phyloP scores from a whole-genome alignment of 1,140 invertebrate species.

The Meteorus sp. region DNA sequence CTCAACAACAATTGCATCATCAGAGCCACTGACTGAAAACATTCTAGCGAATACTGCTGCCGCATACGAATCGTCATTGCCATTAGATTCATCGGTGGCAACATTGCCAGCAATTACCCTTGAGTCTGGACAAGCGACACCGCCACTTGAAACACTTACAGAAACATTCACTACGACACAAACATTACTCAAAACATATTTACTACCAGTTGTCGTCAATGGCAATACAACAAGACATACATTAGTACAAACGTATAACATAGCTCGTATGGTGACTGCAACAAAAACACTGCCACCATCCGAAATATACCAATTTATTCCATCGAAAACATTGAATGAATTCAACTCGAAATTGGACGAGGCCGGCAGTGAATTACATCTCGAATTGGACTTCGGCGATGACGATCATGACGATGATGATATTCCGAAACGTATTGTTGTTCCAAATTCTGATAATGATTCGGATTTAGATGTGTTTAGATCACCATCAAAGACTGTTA shows the following conservation, averaged over 20 bases:
- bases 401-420: slow-evolving; percentile 75
- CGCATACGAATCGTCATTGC: slow-evolving; percentile 71
- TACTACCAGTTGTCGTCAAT: slow-evolving; percentile 76
- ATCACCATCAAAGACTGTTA: slow-evolving; percentile 44
- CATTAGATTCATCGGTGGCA: slow-evolving; percentile 75
- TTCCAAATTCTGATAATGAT: slow-evolving; percentile 66
- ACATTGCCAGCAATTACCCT: slow-evolving; percentile 79
- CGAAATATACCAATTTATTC: slow-evolving; percentile 83
- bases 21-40: slow-evolving; percentile 82
- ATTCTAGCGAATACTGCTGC: slow-evolving; percentile 78
- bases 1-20: slow-evolving; percentile 62
- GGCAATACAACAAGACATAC: slow-evolving; percentile 76
- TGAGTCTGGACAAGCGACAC: slow-evolving; percentile 73
- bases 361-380: slow-evolving; percentile 82
- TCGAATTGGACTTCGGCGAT: slow-evolving; percentile 82
- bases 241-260: slow-evolving; percentile 83
- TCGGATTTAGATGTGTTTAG: slow-evolving; percentile 67
- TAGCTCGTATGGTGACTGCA: slow-evolving; percentile 82
- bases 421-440: slow-evolving; percentile 60
- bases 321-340: slow-evolving; percentile 84
- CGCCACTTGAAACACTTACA: slow-evolving; percentile 82
- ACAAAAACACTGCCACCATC: slow-evolving; percentile 85
- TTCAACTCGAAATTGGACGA: slow-evolving; percentile 84
- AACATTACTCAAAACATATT: slow-evolving; percentile 81
- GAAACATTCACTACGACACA: slow-evolving; percentile 90